Percentiles rank a stretch among this genome's conserved stretches.
Evolutionary conservation across 1,140 invertebrate genomes (phyloP).

Genomic region (Ceratina australensis): DNA sequence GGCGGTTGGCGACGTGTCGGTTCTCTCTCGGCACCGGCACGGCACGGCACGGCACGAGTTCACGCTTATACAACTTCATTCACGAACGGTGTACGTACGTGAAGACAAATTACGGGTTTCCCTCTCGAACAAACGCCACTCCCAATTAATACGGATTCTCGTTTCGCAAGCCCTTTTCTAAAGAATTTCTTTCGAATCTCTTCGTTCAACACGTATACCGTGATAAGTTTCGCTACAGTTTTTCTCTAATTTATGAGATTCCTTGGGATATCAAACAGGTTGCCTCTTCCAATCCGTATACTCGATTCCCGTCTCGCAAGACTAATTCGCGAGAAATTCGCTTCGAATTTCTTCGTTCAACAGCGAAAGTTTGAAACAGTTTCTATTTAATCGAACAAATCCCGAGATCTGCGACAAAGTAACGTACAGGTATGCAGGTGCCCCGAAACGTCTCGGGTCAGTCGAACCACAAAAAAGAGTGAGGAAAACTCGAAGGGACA

Average conservation of each 20-base stretch:
- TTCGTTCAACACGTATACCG: no score
- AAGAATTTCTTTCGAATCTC: no score
- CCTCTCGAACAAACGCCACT: background rate
- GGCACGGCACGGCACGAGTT: slow-evolving; percentile 37
- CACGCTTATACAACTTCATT: slow-evolving; percentile 30
- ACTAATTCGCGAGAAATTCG: no score
- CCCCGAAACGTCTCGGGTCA: background rate
- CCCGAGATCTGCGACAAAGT: background rate
- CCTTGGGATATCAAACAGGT: no score
- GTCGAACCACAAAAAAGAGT: background rate
- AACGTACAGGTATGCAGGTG: slow-evolving; percentile 1
- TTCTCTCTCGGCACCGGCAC: slow-evolving; percentile 17
- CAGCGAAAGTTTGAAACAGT: no score
- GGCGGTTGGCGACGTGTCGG: slow-evolving; percentile 21
- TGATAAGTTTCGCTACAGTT: no score
- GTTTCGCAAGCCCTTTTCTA: background rate
- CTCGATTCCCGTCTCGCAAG: no score
- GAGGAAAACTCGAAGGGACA: background rate
- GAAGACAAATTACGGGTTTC: slow-evolving; percentile 19
- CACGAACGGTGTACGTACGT: slow-evolving; percentile 3
- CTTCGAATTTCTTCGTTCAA: no score
- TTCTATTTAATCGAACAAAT: no score
- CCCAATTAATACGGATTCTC: background rate
- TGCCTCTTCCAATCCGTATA: no score
- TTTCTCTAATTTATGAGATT: no score